Evolutionary conservation across 2,888 invertebrate species (phyloP).

Genomic region (Boloria euphrosyne): DNA sequence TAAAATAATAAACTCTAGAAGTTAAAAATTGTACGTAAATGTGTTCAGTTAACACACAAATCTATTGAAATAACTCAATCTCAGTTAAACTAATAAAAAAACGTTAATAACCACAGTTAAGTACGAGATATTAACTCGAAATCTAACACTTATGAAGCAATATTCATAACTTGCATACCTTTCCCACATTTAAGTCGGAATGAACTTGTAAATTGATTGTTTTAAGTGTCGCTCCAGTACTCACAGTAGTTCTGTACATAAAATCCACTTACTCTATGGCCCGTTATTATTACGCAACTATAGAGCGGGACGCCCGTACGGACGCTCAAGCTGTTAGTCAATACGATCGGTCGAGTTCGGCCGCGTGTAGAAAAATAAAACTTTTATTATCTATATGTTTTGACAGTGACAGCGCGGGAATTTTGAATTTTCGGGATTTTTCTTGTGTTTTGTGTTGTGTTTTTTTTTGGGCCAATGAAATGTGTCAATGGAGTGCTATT

Average conservation of each 20-base stretch:
- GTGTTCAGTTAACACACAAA: no score
- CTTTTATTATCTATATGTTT: neutral
- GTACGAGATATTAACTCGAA: neutral
- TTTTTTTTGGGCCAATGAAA: constrained; percentile 48
- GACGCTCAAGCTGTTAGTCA: constrained; percentile 52
- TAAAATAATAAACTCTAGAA: no score
- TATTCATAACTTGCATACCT: neutral
- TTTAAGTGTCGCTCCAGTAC: constrained; percentile 26
- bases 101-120: neutral
- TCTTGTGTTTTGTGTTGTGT: constrained; percentile 43
- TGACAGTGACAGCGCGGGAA: constrained; percentile 17
- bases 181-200: constrained; percentile 14
- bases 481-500: constrained; percentile 69
- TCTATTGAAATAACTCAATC: no score
- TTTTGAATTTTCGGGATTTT: neutral
- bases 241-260: constrained; percentile 55
- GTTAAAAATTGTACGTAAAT: no score
- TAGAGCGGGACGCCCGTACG: constrained; percentile 64
- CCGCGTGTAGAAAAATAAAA: constrained; percentile 44
- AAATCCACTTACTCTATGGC: constrained; percentile 70
- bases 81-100: no score
- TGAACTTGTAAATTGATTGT: constrained; percentile 25
- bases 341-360: constrained; percentile 60
- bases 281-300: constrained; percentile 77
- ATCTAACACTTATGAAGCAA: neutral